Percentiles rank a stretch among this genome's conserved stretches.
Conservation (phyloP, 2,888 invertebrate species). For the Orthosia gothica region DNA sequence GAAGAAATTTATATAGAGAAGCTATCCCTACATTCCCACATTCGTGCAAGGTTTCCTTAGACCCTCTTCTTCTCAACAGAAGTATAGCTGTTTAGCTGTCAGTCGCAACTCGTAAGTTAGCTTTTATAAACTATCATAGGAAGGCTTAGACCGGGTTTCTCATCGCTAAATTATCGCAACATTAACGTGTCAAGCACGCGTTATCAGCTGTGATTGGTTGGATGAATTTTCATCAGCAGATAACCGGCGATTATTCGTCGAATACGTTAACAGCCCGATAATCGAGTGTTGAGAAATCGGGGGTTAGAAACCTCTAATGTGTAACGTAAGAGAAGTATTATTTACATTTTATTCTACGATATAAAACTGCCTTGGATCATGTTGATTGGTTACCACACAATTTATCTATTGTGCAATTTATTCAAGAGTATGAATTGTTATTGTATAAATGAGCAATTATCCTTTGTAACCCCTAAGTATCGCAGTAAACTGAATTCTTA, state of each 20-base stretch:
- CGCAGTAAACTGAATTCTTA: constrained; percentile 21
- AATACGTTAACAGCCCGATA: no score
- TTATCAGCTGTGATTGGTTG: no score
- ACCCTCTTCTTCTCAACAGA: constrained; percentile 71
- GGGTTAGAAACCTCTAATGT: constrained; percentile 57
- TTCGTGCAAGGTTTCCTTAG: constrained; percentile 78
- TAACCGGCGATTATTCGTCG: no score
- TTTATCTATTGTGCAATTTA: constrained; percentile 52
- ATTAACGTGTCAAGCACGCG: no score
- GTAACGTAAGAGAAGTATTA: constrained; percentile 79
- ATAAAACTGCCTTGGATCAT: constrained; percentile 66
- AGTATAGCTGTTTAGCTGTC: constrained; percentile 59
- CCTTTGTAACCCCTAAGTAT: constrained; percentile 49
- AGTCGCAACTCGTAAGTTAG: constrained; percentile 78
- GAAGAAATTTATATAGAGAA: constrained; percentile 74
- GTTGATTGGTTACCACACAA: constrained; percentile 64
- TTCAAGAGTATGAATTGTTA: constrained; percentile 61
- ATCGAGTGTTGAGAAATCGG: no score
- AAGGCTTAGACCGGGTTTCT: constrained; percentile 53
- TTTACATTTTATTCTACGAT: constrained; percentile 76
- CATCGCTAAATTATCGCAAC: no score
- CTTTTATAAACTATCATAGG: constrained; percentile 76
- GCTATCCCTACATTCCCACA: constrained; percentile 80
- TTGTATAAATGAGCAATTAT: constrained; percentile 49
- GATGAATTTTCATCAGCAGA: no score